Base-by-base conservation (phyloP, 1,140 invertebrate genomes). In the Goniozus legneri region DNA sequence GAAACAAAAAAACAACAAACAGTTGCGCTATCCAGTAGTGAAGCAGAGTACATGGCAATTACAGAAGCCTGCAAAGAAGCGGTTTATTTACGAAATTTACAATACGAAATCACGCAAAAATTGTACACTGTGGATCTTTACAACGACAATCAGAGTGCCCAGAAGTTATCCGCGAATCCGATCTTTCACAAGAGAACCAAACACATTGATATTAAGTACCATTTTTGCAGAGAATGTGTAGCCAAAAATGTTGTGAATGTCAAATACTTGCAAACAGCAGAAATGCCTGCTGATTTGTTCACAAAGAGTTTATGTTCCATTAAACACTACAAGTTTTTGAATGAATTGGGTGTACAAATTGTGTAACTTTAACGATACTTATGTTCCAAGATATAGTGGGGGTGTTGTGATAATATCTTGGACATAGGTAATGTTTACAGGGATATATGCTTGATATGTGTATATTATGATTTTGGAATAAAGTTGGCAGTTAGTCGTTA, bases 1-100 rank as follows among this genome's bases (percentile, higher is more conserved):
- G 39, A 52, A 22, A 15, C 38, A 0, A 41, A 32, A 7, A 60
- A 58, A 10, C 52, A 57, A 20, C 6, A 3, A 14, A 52, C 38
- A 1, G 48, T 54, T 8, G 54, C 55, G 0, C 19, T 58, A 8
- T 54, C 47, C 2, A 71, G 59, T 8, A 71, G 69, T 39, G 72
- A 77, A 43, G 60, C 71, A 6, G 74, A 77, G 38, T 78, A 75
- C 41, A 58, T 66, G 27, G 66, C 69, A 0, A 44, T 70, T 1
- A 3, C 57, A 1, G 56, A 70, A 15, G 51, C 47, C 7, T 38
- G 55, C 0, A 69, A 63, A 37, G 71, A 72, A 42, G 47, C 55
- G 2, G 50, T 69, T 12, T 68, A 64, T 52, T 43, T 72, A 20
- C 57, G 41, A 39, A 52, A 48, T 10, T 54, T 66, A 2, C 47